phyloP scores from a whole-genome alignment of 2,113 vertebrate species.

The Podiceps cristatus region DNA sequence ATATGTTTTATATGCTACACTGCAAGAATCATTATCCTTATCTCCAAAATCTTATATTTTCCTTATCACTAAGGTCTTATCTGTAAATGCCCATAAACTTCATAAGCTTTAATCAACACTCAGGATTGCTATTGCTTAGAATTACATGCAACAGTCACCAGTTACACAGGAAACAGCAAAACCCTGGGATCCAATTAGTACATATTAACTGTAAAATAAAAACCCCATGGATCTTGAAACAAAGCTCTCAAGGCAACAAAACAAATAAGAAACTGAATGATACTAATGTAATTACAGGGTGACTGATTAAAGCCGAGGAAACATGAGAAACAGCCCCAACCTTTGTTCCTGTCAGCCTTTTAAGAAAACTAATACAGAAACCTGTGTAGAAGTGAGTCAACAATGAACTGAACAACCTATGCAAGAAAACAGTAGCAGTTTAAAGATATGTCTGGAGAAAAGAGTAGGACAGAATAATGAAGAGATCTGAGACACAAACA shows the following conservation, averaged over 20 bases:
- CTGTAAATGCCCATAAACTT: background rate
- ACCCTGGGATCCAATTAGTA: background rate
- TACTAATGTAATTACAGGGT: background rate
- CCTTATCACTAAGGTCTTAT: background rate
- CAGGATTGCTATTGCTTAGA: background rate
- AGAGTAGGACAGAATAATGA: background rate
- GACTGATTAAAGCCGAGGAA: background rate
- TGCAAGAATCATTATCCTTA: background rate
- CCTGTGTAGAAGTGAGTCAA: background rate
- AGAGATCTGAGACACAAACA: background rate
- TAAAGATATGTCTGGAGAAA: background rate
- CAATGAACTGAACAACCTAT: accelerated
- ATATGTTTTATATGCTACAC: background rate
- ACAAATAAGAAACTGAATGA: background rate
- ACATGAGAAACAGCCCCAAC: background rate
- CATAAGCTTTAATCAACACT: background rate
- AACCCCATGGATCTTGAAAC: background rate
- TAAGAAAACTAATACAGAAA: background rate
- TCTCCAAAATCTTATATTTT: background rate
- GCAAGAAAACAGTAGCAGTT: background rate
- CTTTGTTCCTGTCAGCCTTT: background rate
- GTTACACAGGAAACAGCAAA: background rate
- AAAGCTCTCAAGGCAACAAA: background rate
- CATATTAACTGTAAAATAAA: background rate
- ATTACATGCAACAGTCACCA: background rate